Percentiles rank a stretch among this genome's conserved stretches.
phyloP scores from a whole-genome alignment of 64 coral and sea anemone genomes.

The Montipora capricornis region DNA sequence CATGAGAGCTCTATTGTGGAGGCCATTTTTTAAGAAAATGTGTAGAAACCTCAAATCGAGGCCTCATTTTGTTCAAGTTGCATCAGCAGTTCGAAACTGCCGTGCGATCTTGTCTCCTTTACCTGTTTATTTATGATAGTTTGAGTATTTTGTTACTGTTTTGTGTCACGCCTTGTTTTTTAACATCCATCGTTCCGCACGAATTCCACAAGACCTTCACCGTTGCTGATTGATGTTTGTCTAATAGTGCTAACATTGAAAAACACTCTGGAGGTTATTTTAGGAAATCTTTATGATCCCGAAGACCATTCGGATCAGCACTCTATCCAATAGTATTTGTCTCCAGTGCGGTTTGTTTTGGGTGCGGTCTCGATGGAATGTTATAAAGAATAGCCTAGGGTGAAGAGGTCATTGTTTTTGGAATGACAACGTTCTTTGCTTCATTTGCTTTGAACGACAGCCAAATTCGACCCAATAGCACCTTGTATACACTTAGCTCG shows the following conservation, averaged over 20 bases:
- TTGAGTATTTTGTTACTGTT: not conserved
- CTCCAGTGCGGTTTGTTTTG: slow-evolving; percentile 4
- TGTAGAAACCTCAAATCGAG: no score
- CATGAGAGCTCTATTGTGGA: no score
- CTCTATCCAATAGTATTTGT: slow-evolving; percentile 1
- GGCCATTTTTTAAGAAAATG: no score
- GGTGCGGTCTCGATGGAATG: slow-evolving; percentile 35
- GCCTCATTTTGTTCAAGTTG: no score
- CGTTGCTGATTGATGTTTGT: slow-evolving; percentile 46
- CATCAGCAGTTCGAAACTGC: no score
- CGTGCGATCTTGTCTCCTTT: not conserved
- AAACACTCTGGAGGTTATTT: slow-evolving; percentile 39
- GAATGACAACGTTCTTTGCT: not conserved
- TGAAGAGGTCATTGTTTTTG: not conserved
- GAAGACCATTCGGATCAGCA: not conserved
- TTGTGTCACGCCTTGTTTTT: not conserved
- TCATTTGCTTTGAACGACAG: not conserved
- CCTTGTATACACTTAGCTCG: not conserved
- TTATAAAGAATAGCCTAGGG: slow-evolving; percentile 1
- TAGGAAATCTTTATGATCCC: slow-evolving; percentile 27
- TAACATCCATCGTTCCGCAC: slow-evolving; percentile 25
- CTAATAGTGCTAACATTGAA: not conserved
- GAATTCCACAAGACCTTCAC: not conserved
- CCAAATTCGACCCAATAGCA: not conserved
- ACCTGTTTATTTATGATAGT: not conserved